A percentile compares a stretch with the other conserved stretches of the same genome.
Evolutionary conservation across 2,113 vertebrate species (phyloP).

Genomic region (Spea multiplicata): DNA sequence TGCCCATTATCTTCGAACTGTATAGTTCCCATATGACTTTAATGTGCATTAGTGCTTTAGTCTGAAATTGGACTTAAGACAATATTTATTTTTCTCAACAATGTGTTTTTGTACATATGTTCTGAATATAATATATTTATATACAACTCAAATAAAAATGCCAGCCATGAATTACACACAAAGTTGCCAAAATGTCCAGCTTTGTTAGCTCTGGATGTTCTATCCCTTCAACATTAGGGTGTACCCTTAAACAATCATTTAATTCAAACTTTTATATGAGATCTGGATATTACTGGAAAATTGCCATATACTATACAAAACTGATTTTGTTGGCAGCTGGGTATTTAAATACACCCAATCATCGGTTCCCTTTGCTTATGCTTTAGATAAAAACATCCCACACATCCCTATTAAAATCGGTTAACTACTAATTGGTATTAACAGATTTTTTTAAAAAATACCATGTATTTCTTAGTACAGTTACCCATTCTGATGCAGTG

Average conservation of each 20-base stretch:
- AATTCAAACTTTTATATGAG: conserved; percentile 67
- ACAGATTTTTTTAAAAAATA: too few relatives aligned
- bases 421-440: too few relatives aligned
- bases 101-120: conserved; percentile 11
- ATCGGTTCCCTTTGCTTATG: conserved; percentile 8
- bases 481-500: too few relatives aligned
- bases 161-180: conserved; percentile 53
- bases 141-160: conserved; percentile 46
- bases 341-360: conserved; percentile 49
- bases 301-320: conserved; percentile 56
- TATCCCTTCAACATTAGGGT: conserved; percentile 65
- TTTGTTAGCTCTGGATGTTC: conserved; percentile 75
- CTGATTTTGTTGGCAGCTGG: conserved; percentile 50
- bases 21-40: background rate
- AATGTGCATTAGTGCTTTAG: background rate
- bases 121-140: background rate
- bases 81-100: background rate
- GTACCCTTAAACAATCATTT: conserved; percentile 68
- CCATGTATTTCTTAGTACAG: too few relatives aligned
- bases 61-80: background rate
- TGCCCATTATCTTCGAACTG: background rate
- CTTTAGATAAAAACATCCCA: conserved; percentile 23
- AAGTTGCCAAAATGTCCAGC: conserved; percentile 66
- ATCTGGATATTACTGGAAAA: conserved; percentile 56
- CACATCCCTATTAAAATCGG: too few relatives aligned